phyloP scores from a whole-genome alignment of 1,140 invertebrate genomes.

The Trichoplusia ni region DNA sequence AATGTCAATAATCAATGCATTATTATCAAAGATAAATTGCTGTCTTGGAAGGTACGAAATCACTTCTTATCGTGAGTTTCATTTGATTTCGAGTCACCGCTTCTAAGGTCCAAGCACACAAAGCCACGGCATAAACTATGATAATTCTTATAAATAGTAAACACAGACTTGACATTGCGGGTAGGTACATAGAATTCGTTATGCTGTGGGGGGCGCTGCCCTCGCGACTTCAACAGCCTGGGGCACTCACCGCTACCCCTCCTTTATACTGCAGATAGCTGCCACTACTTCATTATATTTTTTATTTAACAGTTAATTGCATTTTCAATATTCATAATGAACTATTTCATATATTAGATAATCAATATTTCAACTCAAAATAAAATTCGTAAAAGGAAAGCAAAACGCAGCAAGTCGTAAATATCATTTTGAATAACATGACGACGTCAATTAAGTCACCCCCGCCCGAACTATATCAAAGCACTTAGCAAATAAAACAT shows the following conservation, averaged over 20 bases:
- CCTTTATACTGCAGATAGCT: slow-evolving; percentile 3
- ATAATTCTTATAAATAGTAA: neutral
- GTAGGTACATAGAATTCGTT: neutral
- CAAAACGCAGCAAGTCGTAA: slow-evolving; percentile 38
- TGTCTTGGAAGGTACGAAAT: no score
- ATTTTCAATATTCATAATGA: no score
- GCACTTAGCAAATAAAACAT: slow-evolving; percentile 75
- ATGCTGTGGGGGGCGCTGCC: slow-evolving; percentile 1
- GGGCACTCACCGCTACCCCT: slow-evolving; percentile 11
- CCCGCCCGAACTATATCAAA: slow-evolving; percentile 45
- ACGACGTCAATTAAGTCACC: slow-evolving; percentile 62
- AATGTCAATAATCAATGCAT: no score
- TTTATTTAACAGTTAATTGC: neutral
- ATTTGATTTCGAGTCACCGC: no score
- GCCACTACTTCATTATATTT: slow-evolving; percentile 1
- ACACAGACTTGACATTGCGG: neutral
- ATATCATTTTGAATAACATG: slow-evolving; percentile 61
- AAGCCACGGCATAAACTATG: no score
- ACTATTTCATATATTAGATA: no score
- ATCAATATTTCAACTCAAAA: no score
- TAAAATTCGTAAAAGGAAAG: neutral
- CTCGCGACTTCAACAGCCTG: neutral
- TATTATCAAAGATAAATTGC: no score
- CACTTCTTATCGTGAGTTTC: no score
- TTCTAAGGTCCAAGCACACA: no score